Percentiles rank a stretch among this genome's conserved stretches.
phyloP scores from a whole-genome alignment of 1,140 invertebrate genomes.

The Bombus confusus region DNA sequence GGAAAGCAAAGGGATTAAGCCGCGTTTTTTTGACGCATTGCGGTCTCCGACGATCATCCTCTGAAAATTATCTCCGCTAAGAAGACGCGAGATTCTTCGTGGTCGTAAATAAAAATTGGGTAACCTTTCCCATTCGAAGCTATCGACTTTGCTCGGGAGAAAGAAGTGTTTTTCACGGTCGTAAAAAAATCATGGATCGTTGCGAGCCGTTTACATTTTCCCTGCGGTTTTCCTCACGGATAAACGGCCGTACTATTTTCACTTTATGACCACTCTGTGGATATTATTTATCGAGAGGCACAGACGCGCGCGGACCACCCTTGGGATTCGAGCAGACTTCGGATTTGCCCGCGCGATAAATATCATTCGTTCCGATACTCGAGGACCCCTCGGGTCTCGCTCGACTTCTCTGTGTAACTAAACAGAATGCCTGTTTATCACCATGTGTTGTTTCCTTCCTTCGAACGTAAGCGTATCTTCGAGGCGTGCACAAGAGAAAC shows the following conservation, averaged over 20 bases:
- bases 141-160: no score
- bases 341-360: slow-evolving; percentile 80
- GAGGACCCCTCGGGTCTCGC: slow-evolving; percentile 64
- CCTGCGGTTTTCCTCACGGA: slow-evolving; percentile 46
- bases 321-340: slow-evolving; percentile 79
- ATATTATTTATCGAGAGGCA: slow-evolving; percentile 73
- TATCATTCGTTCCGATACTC: slow-evolving; percentile 82
- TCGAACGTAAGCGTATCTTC: slow-evolving; percentile 23
- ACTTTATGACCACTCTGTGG: slow-evolving; percentile 68
- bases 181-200: slow-evolving; percentile 43
- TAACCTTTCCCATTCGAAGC: not conserved
- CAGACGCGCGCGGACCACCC: slow-evolving; percentile 74
- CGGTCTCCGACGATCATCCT: not conserved
- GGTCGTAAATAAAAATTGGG: slow-evolving; percentile 34
- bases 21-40: slow-evolving; percentile 29
- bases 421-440: slow-evolving; percentile 71
- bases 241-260: slow-evolving; percentile 69
- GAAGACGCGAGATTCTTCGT: slow-evolving; percentile 1
- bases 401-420: slow-evolving; percentile 73
- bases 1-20: slow-evolving; percentile 64
- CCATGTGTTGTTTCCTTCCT: slow-evolving; percentile 70
- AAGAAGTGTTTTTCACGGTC: slow-evolving; percentile 26
- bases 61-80: not conserved
- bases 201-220: slow-evolving; percentile 39
- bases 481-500: no score